Base-by-base conservation (phyloP, 2,797 vertebrate genomes). In the Anguilla obscura region DNA sequence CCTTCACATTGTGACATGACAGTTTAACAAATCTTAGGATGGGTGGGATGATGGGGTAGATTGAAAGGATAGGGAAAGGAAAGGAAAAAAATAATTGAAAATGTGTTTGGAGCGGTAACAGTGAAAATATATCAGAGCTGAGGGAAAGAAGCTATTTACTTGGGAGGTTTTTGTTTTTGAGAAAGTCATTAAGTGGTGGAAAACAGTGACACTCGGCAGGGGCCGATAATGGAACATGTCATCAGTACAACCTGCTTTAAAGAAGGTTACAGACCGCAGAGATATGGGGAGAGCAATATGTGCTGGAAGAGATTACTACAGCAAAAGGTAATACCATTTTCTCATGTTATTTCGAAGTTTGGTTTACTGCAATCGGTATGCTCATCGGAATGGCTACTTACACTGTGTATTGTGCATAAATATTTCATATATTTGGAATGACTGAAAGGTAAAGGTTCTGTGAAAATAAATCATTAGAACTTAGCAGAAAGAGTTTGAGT, bases 41-140 rank as follows among this genome's bases (percentile, higher is more conserved):
- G 18, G 40, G 21, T 50, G 40, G 40, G 45, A 79, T 21, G 74
- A 14, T 74, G 69, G 27, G 12, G 69, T 3, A 40, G 36, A 45
- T 40, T 79, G 33, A 45, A 79, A 79, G 36, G 33, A 45, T 50
- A 50, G 21, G 40, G 40, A 45, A 82, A 82, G 7, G 18, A 76
- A 36, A 21, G 45, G 16, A 50, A 82, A 82, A 82, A 82, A 82
- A 82, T 82, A 82, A 82, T 82, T 82, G 79, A 82, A 82, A 82
- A 82, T 82, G 79, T 82, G 16, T 82, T 48, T 50, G 21, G 45
- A 82, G 40, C 7, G 45, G 79, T 40, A 40, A 79, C 74, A 79
- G 74, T 14, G 33, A 79, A 50, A 82, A 82, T 82, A n/a, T 50
- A 82, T 82, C 79, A 82, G 18, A 82, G 79, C 79, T 21, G 16